Conservation (phyloP, 2,113 vertebrate genomes). For the Pollachius pollachius region DNA sequence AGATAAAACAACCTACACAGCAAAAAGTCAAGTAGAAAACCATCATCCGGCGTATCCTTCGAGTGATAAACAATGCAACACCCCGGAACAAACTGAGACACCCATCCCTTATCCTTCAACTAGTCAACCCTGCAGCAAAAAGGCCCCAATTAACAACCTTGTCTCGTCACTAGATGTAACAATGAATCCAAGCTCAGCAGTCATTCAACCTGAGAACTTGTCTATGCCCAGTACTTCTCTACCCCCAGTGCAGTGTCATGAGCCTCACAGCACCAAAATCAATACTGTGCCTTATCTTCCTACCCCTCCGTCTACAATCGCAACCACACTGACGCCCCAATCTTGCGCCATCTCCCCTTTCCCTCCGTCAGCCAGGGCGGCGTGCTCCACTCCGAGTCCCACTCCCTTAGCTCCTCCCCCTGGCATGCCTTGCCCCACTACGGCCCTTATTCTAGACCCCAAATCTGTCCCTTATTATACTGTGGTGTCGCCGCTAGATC, state of each 20-base stretch:
- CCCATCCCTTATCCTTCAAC: constrained; percentile 21
- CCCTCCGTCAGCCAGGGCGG: constrained; percentile 41
- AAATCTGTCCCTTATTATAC: constrained; percentile 47
- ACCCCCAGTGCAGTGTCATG: constrained; percentile 33
- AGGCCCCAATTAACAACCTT: constrained; percentile 37
- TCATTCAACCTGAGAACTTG: constrained; percentile 35
- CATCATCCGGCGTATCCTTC: neutral
- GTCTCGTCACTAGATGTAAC: constrained; percentile 34
- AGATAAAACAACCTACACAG: neutral
- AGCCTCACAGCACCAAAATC: constrained; percentile 43
- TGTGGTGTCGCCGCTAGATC: constrained; percentile 42
- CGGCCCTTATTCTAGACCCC: constrained; percentile 11
- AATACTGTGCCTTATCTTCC: constrained; percentile 67
- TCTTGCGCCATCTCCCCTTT: constrained; percentile 27
- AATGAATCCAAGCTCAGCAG: constrained; percentile 23
- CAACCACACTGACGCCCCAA: constrained; percentile 42
- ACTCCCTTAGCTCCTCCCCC: neutral
- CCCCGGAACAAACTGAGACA: constrained; percentile 33
- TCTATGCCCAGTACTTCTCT: neutral
- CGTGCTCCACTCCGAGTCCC: constrained; percentile 27
- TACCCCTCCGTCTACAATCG: constrained; percentile 40
- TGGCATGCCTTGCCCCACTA: constrained; percentile 24
- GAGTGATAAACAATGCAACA: neutral
- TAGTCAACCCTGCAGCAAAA: constrained; percentile 40
- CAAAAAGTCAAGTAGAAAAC: neutral